A percentile compares a stretch with the other conserved stretches of the same genome.
Evolutionary conservation across 2,113 vertebrate genomes (phyloP).

Genomic region (Callaeas wilsoni): DNA sequence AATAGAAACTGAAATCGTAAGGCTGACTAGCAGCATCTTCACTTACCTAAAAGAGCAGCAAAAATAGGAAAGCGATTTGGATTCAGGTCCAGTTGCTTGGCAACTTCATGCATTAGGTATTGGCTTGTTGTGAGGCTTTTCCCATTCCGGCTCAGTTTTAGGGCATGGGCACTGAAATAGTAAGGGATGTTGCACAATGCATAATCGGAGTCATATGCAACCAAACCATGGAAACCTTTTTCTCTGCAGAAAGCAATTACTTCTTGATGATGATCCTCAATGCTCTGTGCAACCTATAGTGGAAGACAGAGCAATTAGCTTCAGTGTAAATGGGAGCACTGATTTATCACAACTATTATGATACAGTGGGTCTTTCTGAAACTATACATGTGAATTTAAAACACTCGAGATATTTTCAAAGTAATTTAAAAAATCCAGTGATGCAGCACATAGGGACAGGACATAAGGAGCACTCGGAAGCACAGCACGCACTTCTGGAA

Average conservation of each 20-base stretch:
- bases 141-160: slow-evolving; percentile 95
- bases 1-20: not conserved
- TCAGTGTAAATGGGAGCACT: not conserved
- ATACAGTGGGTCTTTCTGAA: not conserved
- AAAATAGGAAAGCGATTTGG: slow-evolving; percentile 93
- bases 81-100: slow-evolving; percentile 93
- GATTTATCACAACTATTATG: not conserved
- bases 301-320: slow-evolving; percentile 48
- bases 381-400: not conserved
- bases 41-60: slow-evolving; percentile 92
- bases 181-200: slow-evolving; percentile 93
- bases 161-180: slow-evolving; percentile 94
- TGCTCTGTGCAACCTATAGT: slow-evolving; percentile 89
- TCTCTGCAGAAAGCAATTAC: slow-evolving; percentile 92
- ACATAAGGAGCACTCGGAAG: not conserved
- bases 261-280: slow-evolving; percentile 97
- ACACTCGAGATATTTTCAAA: not conserved
- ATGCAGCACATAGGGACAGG: not conserved
- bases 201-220: slow-evolving; percentile 94
- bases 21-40: not conserved
- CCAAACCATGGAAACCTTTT: slow-evolving; percentile 91
- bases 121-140: slow-evolving; percentile 96
- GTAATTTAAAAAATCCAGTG: not conserved
- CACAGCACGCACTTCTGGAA: not conserved
- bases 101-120: slow-evolving; percentile 95